phyloP scores from a whole-genome alignment of 2,797 vertebrate species.

The Chromobotia macracanthus region DNA sequence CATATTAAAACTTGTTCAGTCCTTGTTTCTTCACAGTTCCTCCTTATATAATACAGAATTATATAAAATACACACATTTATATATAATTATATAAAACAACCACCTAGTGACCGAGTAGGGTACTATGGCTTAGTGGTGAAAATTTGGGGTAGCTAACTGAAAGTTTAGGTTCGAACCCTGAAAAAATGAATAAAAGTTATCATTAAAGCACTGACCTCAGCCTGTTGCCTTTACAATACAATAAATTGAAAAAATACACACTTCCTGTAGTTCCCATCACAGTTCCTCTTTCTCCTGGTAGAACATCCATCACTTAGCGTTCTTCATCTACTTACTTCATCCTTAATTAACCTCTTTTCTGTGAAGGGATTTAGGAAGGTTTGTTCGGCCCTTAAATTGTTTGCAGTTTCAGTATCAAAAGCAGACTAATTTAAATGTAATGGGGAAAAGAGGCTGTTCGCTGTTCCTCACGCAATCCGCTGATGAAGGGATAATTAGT shows the following conservation, averaged over 20 bases:
- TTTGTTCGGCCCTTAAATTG: neutral
- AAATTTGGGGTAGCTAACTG: neutral
- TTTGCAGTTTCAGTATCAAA: constrained; percentile 6
- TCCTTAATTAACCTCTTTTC: constrained; percentile 13
- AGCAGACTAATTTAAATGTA: constrained; percentile 32
- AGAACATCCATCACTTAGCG: constrained; percentile 7
- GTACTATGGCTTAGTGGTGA: neutral
- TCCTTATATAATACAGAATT: neutral
- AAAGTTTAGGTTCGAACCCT: neutral
- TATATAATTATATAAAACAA: no score
- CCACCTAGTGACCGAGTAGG: neutral
- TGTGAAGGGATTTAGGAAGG: neutral
- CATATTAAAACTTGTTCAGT: neutral
- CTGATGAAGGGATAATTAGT: constrained; percentile 37
- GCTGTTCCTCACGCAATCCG: neutral
- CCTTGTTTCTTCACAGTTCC: neutral
- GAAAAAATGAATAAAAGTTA: neutral
- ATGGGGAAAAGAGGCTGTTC: constrained; percentile 14
- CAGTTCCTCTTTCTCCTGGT: neutral
- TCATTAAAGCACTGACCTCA: neutral
- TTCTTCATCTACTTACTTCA: neutral
- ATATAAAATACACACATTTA: no score
- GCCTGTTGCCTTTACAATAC: neutral
- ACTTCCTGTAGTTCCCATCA: neutral
- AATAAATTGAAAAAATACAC: neutral